Evolutionary conservation across 2,888 invertebrate genomes (phyloP).

Genomic region (Rotaria magnacalcarata): DNA sequence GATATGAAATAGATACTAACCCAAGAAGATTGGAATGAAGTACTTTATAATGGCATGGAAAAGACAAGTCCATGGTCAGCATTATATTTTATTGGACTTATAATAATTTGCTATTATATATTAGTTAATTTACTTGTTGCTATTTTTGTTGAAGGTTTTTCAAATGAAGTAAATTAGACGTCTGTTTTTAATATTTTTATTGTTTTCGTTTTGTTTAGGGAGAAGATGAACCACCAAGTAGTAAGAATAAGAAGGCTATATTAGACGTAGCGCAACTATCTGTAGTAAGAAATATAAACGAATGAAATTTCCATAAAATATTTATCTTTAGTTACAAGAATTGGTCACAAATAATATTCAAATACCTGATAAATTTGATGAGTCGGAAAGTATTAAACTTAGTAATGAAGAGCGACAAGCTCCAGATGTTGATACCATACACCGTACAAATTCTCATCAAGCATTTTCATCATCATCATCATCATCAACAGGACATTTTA

Average conservation of each 20-base stretch:
- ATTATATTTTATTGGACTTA: conserved; percentile 94
- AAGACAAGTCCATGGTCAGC: conserved; percentile 99
- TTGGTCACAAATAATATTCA: too few species aligned
- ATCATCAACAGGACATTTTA: too few species aligned
- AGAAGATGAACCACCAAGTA: too few species aligned
- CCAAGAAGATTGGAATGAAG: conserved; percentile 99
- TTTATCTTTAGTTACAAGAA: too few species aligned
- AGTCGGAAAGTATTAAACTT: too few species aligned
- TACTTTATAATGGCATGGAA: conserved; percentile 95
- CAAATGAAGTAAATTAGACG: conserved; percentile 60
- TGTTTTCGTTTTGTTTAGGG: background rate
- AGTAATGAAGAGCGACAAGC: too few species aligned
- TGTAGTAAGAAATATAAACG: too few species aligned
- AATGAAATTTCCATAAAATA: too few species aligned
- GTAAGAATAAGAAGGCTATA: background rate
- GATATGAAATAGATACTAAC: conserved; percentile 76
- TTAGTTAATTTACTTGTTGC: conserved; percentile 98
- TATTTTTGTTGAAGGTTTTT: conserved; percentile 98
- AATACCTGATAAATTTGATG: too few species aligned
- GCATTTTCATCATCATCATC: too few species aligned
- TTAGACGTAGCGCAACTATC: background rate
- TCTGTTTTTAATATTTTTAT: background rate
- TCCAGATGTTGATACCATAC: too few species aligned
- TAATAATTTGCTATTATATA: conserved; percentile 99
- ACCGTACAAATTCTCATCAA: too few species aligned